Conservation (phyloP, 2,888 invertebrate species). For the Thereva unica region DNA sequence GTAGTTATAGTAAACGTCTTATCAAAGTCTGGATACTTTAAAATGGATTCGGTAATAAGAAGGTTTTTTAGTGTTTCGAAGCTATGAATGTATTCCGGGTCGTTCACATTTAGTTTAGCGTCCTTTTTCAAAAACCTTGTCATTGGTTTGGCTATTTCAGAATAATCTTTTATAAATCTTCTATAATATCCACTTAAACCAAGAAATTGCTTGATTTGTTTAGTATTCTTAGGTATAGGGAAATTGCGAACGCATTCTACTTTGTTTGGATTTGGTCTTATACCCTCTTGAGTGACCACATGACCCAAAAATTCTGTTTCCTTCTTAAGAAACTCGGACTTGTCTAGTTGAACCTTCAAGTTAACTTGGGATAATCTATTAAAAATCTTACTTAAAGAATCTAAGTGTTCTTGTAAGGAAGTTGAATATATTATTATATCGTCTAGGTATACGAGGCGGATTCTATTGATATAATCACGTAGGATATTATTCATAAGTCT, state of each 20-base stretch:
- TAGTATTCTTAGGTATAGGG: constrained; percentile 40
- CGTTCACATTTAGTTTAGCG: too few species aligned
- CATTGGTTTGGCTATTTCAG: too few species aligned
- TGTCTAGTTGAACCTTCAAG: constrained; percentile 42
- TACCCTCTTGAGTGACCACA: too few species aligned
- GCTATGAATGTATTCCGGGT: too few species aligned
- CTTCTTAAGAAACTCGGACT: constrained; percentile 41
- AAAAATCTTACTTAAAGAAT: constrained; percentile 38
- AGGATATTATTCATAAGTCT: constrained; percentile 53
- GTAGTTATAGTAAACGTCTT: too few species aligned
- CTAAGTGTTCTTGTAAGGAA: constrained; percentile 41
- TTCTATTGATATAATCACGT: constrained; percentile 43
- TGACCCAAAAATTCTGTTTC: constrained; percentile 46
- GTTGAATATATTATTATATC: constrained; percentile 44
- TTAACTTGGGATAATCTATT: constrained; percentile 33
- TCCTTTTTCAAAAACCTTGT: too few species aligned
- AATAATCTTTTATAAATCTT: too few species aligned
- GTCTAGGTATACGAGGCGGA: constrained; percentile 45
- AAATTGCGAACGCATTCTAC: constrained; percentile 39
- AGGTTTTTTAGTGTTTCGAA: too few species aligned
- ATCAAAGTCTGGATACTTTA: too few species aligned
- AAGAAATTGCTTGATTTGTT: constrained; percentile 40
- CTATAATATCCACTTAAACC: too few species aligned
- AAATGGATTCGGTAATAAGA: too few species aligned
- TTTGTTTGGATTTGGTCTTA: constrained; percentile 44